Evolutionary conservation across 2,888 invertebrate genomes (phyloP), one percentile per base, ranked within the genome.

Genomic region (Saturnia japonica): DNA sequence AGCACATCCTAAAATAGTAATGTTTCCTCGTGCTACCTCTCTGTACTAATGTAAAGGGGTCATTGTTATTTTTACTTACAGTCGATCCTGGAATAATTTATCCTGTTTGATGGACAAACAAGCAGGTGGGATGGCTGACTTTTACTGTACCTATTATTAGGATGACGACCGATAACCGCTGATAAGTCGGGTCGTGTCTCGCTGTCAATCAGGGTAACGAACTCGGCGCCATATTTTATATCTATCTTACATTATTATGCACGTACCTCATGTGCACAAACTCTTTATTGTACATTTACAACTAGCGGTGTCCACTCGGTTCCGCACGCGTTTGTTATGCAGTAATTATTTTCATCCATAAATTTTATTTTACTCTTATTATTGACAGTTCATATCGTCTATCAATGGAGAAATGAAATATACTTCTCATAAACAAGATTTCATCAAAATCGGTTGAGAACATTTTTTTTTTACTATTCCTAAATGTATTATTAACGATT

Each of bases 131-230:
- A 75, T 71, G 75, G 74, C 77, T 83, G 81, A 86, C 86, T 87
- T 85, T 86, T 84, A 78, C 81, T 80, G 77, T 68, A 67, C 74
- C n/a, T n/a, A n/a, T n/a, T 70, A 73, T 47, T 68, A 73, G 80
- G 83, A 82, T 83, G 80, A 79, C 82, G 84, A 82, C 84, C 83
- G 89, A 89, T 90, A 88, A 86, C 85, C 82, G 84, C 72, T 76
- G 86, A 84, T 85, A 85, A 79, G 74, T 74, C 75, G 77, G 82
- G 85, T 85, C 85, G 83, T 73, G 79, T 78, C 81, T 79, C 80
- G 79, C 81, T 77, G 78, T 82, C 72, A 80, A 83, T 71, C 85
- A 85, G 89, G 86, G 86, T 86, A 88, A 85, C 86, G 89, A 89
- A 85, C 89, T 86, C 82, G 80, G 60, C 54, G 22, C 71, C 42